A percentile compares a stretch with the other conserved stretches of the same genome.
phyloP scores from a whole-genome alignment of 2,113 vertebrate species.

The Dasyprocta punctata region DNA sequence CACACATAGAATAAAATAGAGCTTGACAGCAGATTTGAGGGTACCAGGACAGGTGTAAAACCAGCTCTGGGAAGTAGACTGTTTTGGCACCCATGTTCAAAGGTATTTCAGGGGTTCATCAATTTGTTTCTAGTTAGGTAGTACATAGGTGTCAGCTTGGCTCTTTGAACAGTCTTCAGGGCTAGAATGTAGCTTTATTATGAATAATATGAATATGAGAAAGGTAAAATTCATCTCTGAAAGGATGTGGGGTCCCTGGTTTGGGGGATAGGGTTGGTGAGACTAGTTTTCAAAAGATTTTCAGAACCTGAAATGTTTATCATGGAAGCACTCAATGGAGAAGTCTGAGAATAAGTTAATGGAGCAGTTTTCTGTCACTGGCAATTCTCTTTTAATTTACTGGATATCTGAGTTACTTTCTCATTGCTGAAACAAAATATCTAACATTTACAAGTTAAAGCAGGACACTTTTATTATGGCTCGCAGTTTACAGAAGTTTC shows the following conservation, averaged over 20 bases:
- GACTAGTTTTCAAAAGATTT: not conserved
- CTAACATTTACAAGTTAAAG: not conserved
- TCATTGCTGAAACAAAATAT: not conserved
- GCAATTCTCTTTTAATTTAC: not conserved
- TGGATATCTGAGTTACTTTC: not conserved
- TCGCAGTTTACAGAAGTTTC: not conserved
- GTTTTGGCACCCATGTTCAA: not conserved
- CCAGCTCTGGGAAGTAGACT: not conserved
- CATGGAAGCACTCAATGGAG: accelerated
- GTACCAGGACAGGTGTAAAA: not conserved
- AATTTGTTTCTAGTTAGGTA: conserved; percentile 40
- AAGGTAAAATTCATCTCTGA: conserved; percentile 37
- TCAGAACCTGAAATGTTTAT: not conserved
- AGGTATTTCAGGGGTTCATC: conserved; percentile 57
- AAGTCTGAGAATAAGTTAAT: not conserved
- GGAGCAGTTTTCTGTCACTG: accelerated
- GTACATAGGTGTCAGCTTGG: conserved; percentile 1
- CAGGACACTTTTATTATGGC: not conserved
- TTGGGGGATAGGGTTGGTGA: not conserved
- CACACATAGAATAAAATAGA: conserved; percentile 58
- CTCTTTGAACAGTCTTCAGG: conserved; percentile 44
- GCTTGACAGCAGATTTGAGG: conserved; percentile 54
- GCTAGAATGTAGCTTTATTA: not conserved
- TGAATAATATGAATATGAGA: conserved; percentile 1
- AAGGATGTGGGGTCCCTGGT: not conserved